A percentile compares a stretch with the other conserved stretches of the same genome.
Conservation (phyloP, 2,888 invertebrate genomes). For the Dilophus febrilis region DNA sequence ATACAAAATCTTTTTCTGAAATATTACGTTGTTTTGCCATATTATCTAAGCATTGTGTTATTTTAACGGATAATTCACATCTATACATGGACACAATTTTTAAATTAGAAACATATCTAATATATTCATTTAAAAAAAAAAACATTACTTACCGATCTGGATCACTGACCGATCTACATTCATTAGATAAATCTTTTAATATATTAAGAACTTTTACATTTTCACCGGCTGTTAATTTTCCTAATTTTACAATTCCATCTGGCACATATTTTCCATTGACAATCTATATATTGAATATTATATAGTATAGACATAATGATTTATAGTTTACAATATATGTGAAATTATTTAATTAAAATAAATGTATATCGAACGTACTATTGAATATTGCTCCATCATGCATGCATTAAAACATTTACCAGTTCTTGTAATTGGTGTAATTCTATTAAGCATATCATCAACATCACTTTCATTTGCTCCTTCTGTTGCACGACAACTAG, state of each 20-base stretch:
- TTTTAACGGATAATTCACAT: neutral
- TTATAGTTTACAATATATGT: neutral
- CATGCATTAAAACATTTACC: constrained; percentile 26
- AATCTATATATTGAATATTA: constrained; percentile 6
- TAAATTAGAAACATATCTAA: no score
- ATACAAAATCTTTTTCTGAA: neutral
- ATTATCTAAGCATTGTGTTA: constrained; percentile 1
- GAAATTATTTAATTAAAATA: neutral
- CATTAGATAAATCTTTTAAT: neutral
- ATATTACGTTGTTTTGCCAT: neutral
- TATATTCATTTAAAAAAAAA: no score
- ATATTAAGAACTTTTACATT: neutral
- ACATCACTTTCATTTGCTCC: constrained; percentile 27
- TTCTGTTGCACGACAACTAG: constrained; percentile 10
- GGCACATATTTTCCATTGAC: constrained; percentile 20
- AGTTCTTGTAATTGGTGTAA: constrained; percentile 15
- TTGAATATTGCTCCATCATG: constrained; percentile 21
- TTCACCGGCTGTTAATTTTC: constrained; percentile 14
- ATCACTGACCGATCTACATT: neutral
- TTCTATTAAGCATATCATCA: constrained; percentile 18
- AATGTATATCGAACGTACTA: constrained; percentile 16
- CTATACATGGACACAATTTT: no score
- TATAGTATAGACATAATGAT: neutral
- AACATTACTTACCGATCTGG: neutral
- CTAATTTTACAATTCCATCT: constrained; percentile 16